Evolutionary conservation across 2,113 vertebrate species (phyloP), one percentile per base, ranked within the genome.

Genomic region (Megaptera novaeangliae): DNA sequence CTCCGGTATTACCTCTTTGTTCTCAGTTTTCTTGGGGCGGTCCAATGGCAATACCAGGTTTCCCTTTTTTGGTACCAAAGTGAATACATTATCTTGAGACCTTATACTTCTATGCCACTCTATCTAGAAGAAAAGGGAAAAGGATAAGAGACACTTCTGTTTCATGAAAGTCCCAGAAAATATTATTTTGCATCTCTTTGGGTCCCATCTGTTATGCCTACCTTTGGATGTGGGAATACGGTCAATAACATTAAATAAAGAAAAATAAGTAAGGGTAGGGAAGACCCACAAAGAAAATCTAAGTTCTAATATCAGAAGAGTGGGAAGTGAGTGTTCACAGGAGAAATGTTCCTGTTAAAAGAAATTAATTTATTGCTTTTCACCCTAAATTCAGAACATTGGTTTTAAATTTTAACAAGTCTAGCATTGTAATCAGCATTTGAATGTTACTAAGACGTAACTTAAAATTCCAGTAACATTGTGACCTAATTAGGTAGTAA

Each of bases 381-480:
- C 17, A 49, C 61, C 7, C 8, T 94, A 87, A 94, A 85, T 31
- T 81, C 49, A 90, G n/a, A 71, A 57, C 1, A 72, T 18, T 72
- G 8, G 31, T 84, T 97, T 97, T 68, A 88, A 86, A 84, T 85
- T 88, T 95, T 90, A 85, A 72, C 3, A 81, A 64, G 12, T 69
- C 25, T 55, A 85, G 10, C 27, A 95, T 83, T 77, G 95, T 75
- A 93, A 74, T 84, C 49, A 63, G 46, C 21, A 39, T 69, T 63
- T 92, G 41, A 71, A 68, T 69, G 4, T 63, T 94, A 78, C 27
- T 82, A 52, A 85, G 7, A 57, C n/a, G 8, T 83, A 85, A 91
- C 69, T 92, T 96, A 77, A 95, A 93, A 75, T 96, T 96, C 29
- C 2, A 61, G 8, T 94, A 75, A 88, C 49, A 83, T 41, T 69